Conservation (phyloP, 2,113 vertebrate species). For the Mus spicilegus region DNA sequence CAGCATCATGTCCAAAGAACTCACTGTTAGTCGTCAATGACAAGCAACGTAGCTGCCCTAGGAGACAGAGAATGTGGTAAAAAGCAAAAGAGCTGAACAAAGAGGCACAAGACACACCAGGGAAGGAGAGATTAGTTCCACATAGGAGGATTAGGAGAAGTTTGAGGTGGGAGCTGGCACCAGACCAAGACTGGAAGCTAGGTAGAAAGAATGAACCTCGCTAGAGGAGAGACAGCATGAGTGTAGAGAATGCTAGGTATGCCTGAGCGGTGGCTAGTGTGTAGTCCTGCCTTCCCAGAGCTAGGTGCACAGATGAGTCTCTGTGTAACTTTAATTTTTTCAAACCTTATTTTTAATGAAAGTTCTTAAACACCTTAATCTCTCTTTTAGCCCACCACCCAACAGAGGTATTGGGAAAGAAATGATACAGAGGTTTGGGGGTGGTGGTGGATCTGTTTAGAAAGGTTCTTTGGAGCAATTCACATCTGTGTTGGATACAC, state of each 20-base stretch:
- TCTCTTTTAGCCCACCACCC: too few species aligned
- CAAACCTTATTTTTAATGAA: too few species aligned
- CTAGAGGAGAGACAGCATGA: not conserved
- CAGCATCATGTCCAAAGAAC: not conserved
- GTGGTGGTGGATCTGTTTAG: too few species aligned
- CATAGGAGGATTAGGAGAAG: constrained; percentile 75
- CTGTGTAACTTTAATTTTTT: too few species aligned
- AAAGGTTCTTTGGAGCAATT: too few species aligned
- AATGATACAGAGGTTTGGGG: too few species aligned
- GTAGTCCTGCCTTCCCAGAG: not conserved
- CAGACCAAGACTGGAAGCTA: constrained; percentile 68
- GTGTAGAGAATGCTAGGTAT: not conserved
- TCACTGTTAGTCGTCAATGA: not conserved
- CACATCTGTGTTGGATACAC: too few species aligned
- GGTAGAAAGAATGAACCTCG: constrained; percentile 59
- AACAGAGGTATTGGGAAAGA: too few species aligned
- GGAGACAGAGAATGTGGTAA: not conserved
- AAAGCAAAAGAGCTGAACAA: constrained; percentile 40
- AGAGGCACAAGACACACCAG: constrained; percentile 15
- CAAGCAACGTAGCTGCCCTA: not conserved
- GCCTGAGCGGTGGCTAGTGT: not conserved
- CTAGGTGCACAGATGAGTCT: not conserved
- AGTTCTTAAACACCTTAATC: too few species aligned
- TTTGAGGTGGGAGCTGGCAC: constrained; percentile 66
- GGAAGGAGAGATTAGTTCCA: constrained; percentile 80